Evolutionary conservation across 2,888 invertebrate genomes (phyloP).

Genomic region (Steinernema hermaphroditum): DNA sequence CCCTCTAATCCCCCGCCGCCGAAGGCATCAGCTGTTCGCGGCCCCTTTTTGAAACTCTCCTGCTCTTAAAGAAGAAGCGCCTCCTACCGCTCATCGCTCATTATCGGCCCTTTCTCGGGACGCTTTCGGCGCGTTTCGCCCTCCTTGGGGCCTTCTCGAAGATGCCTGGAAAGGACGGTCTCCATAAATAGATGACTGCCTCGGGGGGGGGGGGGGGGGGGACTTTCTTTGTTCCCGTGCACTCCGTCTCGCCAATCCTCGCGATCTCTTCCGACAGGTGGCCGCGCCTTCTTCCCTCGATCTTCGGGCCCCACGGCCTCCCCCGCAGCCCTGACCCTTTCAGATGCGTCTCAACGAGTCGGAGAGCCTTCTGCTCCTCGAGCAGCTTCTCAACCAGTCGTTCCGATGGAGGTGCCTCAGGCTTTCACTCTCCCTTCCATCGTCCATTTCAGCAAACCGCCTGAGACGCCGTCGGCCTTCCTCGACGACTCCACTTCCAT

Average conservation of each 20-base stretch:
- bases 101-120: no score
- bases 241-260: not conserved
- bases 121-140: no score
- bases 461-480: not conserved
- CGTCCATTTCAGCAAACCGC: not conserved
- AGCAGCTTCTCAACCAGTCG: conserved; percentile 1
- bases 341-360: conserved; percentile 3
- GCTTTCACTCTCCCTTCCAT: not conserved
- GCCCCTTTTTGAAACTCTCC: no score
- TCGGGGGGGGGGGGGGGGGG: not conserved
- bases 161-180: not conserved
- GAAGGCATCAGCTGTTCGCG: no score
- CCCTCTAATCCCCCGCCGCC: not conserved
- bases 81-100: no score
- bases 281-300: not conserved
- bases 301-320: no score
- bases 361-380: conserved; percentile 3
- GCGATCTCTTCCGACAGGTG: not conserved
- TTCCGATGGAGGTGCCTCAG: not conserved
- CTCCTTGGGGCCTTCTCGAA: no score
- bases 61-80: no score
- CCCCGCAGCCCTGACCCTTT: not conserved
- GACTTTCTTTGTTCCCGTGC: not conserved
- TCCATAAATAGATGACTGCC: not conserved
- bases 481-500: conserved; percentile 1